Evolutionary conservation across 2,888 invertebrate genomes (phyloP).

Genomic region (Agrochola circellaris): DNA sequence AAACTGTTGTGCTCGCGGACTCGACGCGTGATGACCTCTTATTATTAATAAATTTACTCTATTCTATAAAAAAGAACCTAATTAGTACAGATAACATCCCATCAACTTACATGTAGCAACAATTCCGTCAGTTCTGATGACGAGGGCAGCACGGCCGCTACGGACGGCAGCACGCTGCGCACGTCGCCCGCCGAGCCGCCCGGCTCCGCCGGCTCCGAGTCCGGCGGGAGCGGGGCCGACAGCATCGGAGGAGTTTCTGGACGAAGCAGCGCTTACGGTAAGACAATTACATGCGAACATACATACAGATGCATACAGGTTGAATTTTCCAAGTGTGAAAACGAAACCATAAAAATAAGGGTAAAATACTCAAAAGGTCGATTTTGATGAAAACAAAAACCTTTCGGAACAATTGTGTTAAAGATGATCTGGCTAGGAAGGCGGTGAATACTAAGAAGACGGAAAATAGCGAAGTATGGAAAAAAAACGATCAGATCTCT

Average conservation of each 20-base stretch:
- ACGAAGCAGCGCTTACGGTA: constrained; percentile 97
- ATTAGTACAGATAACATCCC: neutral
- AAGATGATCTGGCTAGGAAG: no score
- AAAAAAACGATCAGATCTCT: no score
- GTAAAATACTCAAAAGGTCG: no score
- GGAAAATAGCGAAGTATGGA: no score
- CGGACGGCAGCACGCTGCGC: constrained; percentile 97
- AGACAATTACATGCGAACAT: constrained; percentile 12
- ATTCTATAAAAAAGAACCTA: neutral
- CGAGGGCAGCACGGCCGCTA: constrained; percentile 98
- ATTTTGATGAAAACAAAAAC: neutral
- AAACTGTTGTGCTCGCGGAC: no score
- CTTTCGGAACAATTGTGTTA: no score
- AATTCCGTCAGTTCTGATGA: constrained; percentile 94
- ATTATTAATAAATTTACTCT: neutral
- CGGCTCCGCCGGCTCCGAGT: constrained; percentile 94
- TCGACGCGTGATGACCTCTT: neutral
- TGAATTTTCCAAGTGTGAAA: neutral
- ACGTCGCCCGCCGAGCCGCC: constrained; percentile 87
- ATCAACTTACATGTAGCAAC: constrained; percentile 43
- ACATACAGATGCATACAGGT: no score
- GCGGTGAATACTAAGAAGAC: no score
- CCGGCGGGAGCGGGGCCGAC: constrained; percentile 97
- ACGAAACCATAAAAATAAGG: neutral
- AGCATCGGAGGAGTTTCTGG: constrained; percentile 98